These are phyloP conservation scores for Vulpes ferrilata DNA, from an alignment of 2,113 vertebrate species.

Conservation along the genomic window DNA sequence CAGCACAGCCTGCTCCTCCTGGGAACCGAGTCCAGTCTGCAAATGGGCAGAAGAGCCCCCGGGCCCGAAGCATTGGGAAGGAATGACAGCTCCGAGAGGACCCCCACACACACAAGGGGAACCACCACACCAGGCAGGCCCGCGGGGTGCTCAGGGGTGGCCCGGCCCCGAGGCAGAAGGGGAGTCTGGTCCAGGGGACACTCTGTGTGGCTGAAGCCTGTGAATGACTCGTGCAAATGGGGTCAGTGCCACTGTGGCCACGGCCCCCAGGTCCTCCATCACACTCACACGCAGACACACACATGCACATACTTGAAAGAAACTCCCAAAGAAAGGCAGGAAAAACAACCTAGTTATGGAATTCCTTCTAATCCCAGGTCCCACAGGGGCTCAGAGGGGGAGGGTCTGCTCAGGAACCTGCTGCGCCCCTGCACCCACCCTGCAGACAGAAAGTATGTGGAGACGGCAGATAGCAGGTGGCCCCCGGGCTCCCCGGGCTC, in stretches of 20 bases:
- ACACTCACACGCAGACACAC: not conserved
- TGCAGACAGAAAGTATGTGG: no score
- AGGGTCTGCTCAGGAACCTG: no score
- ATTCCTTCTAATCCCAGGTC: not conserved
- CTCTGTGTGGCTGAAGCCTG: not conserved
- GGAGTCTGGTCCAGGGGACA: not conserved
- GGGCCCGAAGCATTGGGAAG: not conserved
- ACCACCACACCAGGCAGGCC: fast-evolving
- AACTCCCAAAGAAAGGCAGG: not conserved
- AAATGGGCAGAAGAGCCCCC: fast-evolving
- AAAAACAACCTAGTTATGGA: not conserved
- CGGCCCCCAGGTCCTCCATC: not conserved
- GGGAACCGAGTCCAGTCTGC: fast-evolving
- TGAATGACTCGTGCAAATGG: not conserved
- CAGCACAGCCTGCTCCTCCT: not conserved
- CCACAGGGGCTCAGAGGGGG: not conserved
- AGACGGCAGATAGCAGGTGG: fast-evolving
- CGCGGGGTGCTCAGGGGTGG: fast-evolving
- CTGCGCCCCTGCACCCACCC: not conserved
- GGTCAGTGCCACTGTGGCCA: not conserved
- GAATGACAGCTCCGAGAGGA: fast-evolving
- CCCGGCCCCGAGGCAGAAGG: not conserved
- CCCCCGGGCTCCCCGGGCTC: fast-evolving
- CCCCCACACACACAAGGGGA: fast-evolving
- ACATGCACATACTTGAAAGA: not conserved